These are phyloP conservation scores for Cerceris rybyensis DNA, from an alignment of 2,888 invertebrate genomes.

Conservation along the genomic window DNA sequence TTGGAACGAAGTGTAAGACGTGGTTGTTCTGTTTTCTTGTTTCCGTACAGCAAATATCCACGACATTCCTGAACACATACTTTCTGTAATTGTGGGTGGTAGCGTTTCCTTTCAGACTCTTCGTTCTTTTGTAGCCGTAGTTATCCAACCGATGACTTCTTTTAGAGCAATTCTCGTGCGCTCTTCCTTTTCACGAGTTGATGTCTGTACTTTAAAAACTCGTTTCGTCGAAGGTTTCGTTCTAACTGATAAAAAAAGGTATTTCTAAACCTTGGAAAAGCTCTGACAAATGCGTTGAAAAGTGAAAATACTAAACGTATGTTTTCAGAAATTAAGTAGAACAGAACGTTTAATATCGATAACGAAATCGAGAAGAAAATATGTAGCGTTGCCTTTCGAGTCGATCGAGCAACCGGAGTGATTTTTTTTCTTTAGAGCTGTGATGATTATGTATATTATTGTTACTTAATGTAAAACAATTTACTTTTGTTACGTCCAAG, in stretches of 20 bases:
- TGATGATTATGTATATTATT: conserved; percentile 72
- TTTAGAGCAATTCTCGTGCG: too few relatives aligned
- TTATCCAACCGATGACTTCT: too few relatives aligned
- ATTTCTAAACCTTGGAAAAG: too few relatives aligned
- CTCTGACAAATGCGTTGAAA: neutral
- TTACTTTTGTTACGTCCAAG: conserved; percentile 15
- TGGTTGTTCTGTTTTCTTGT: too few relatives aligned
- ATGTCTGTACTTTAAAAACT: too few relatives aligned
- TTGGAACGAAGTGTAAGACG: too few relatives aligned
- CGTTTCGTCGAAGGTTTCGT: too few relatives aligned
- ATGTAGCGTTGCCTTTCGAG: conserved; percentile 5
- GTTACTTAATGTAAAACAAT: conserved; percentile 21
- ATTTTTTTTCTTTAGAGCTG: conserved; percentile 68
- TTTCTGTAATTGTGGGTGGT: neutral
- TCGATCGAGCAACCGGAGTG: conserved; percentile 52
- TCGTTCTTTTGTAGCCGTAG: too few relatives aligned
- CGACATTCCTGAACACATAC: conserved; percentile 10
- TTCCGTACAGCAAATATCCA: neutral
- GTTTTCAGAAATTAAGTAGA: neutral
- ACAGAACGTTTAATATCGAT: neutral
- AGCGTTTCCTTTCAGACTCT: neutral
- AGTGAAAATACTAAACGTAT: neutral
- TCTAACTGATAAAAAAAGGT: too few relatives aligned
- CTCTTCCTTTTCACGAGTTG: too few relatives aligned
- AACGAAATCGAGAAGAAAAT: neutral